Conservation (phyloP, 2,113 vertebrate genomes). For the Lontra canadensis region DNA sequence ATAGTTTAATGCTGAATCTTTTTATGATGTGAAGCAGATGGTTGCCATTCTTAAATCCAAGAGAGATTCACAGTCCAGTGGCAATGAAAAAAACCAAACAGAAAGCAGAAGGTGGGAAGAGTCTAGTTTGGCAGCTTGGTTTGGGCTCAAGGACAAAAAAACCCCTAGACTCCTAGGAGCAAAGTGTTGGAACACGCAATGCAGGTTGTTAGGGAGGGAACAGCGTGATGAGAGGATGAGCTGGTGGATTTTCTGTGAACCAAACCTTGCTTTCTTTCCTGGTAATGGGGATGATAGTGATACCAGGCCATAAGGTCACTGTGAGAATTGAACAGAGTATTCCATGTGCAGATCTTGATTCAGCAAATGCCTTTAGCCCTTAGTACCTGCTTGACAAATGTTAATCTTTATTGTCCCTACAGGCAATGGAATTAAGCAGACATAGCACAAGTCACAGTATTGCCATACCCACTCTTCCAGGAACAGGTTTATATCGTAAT, state of each 20-base stretch:
- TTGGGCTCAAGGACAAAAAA: neutral
- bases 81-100: neutral
- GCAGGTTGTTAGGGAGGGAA: neutral
- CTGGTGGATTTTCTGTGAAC: rapidly evolving
- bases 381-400: neutral
- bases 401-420: neutral
- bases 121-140: neutral
- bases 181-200: rapidly evolving
- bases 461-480: neutral
- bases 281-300: no score
- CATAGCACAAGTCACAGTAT: neutral
- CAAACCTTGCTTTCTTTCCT: neutral
- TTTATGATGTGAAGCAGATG: neutral
- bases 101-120: neutral
- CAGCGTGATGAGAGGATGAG: rapidly evolving
- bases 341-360: no score
- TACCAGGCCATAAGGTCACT: no score
- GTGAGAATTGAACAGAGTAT: neutral
- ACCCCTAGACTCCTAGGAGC: neutral
- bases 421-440: neutral
- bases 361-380: neutral
- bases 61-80: neutral
- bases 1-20: neutral
- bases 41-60: neutral
- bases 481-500: neutral